These are phyloP conservation scores for Gerris lacustris DNA, from an alignment of 2,888 invertebrate genomes.

Conservation along the genomic window DNA sequence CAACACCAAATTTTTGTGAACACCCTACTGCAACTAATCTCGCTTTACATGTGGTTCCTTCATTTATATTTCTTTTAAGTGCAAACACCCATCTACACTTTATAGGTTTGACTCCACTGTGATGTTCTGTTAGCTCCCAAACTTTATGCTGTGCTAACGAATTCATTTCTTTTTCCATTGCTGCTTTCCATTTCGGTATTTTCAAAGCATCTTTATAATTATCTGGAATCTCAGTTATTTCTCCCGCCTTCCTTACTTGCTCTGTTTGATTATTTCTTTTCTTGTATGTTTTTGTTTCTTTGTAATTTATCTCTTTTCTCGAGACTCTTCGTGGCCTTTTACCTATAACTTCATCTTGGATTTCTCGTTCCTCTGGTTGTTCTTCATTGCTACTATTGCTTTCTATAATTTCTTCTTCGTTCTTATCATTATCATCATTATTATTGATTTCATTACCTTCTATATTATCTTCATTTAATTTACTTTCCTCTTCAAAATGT, in stretches of 20 bases:
- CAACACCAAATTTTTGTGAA: slow-evolving; percentile 30
- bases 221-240: too few relatives aligned
- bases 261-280: too few relatives aligned
- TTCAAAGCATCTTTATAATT: background rate
- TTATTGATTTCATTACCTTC: background rate
- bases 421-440: background rate
- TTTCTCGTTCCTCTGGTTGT: background rate
- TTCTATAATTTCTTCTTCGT: background rate
- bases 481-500: too few relatives aligned
- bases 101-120: background rate
- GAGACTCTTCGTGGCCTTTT: too few relatives aligned
- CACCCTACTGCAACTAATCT: slow-evolving; percentile 32
- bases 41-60: slow-evolving; percentile 27
- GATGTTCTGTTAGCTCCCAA: background rate
- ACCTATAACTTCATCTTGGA: too few relatives aligned
- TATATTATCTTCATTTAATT: background rate
- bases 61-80: slow-evolving; percentile 26
- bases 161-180: background rate
- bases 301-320: too few relatives aligned
- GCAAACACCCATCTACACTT: too few relatives aligned
- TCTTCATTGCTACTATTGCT: background rate
- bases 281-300: too few relatives aligned
- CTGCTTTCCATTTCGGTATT: background rate
- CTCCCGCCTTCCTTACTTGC: too few relatives aligned
- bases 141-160: background rate